Evolutionary conservation across 1,140 invertebrate genomes (phyloP).

Genomic region (Globodera ellingtonae): DNA sequence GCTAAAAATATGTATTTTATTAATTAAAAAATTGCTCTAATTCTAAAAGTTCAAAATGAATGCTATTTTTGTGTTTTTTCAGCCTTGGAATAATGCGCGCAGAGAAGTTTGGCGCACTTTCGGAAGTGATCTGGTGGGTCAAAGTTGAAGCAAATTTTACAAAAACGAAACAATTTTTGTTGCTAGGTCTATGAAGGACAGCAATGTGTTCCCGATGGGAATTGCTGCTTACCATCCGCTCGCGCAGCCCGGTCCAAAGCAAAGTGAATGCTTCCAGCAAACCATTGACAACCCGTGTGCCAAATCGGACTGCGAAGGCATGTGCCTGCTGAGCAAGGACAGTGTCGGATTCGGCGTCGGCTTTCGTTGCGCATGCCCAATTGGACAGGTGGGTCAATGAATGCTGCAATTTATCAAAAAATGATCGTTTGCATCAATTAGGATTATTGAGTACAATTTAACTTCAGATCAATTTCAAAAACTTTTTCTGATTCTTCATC

Average conservation of each 20-base stretch:
- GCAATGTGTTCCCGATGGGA: conserved; percentile 65
- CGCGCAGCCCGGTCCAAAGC: conserved; percentile 59
- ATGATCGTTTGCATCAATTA: no score
- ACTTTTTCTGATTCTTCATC: no score
- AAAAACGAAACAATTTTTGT: conserved; percentile 3
- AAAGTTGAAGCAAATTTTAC: background rate
- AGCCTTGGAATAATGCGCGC: conserved; percentile 84
- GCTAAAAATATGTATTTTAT: no score
- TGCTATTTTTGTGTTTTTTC: background rate
- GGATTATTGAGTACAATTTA: no score
- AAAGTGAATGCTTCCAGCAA: conserved; percentile 61
- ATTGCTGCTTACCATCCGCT: conserved; percentile 63
- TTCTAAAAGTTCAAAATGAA: no score
- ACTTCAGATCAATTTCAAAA: no score
- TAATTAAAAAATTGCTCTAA: no score
- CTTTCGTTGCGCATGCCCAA: conserved; percentile 88
- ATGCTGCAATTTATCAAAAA: no score
- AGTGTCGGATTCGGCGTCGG: conserved; percentile 79
- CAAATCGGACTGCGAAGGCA: conserved; percentile 88
- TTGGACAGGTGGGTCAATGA: conserved; percentile 70
- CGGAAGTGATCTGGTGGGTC: conserved; percentile 55
- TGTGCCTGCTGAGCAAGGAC: conserved; percentile 86
- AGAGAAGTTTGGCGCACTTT: conserved; percentile 75
- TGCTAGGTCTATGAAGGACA: conserved; percentile 58
- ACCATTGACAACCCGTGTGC: conserved; percentile 80